Evolutionary conservation across 2,113 vertebrate species (phyloP), one percentile per base, ranked within the genome.

Genomic region (Pogonocichla stellata): DNA sequence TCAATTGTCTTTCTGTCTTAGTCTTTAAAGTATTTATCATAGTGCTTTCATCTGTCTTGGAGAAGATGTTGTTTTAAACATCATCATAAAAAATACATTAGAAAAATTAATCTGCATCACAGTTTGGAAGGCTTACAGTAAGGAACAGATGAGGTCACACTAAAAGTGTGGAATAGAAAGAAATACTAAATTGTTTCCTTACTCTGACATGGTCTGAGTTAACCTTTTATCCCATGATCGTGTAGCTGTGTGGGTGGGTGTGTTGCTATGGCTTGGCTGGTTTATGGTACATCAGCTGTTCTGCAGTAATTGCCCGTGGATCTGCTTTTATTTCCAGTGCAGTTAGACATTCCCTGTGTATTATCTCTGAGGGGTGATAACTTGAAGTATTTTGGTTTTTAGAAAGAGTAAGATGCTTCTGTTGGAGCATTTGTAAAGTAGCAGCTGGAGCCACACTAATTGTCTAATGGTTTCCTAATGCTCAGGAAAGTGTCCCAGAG

Each of bases 281-380:
- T 70, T 90, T 48, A 66, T 61, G 74, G 54, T 54, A 42, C 89
- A 79, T 92, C 70, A 92, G 65, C 70, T 93, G 47, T 57, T 92
- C 78, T 92, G 74, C 81, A 72, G 42, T 95, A 93, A 93, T 90
- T 90, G 85, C 81, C 9, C 1, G 8, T 90, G 81, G 61, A 74
- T 77, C 88, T 88, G 62, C 88, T 94, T 94, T 91, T 69, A 81
- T 89, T 96, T 92, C 80, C 80, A 78, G 33, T 42, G 29, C 57
- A 84, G 61, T 85, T 40, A 79, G 48, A 56, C 8, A 12, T 82
- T 73, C 58, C 23, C 50, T 57, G 23, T 54, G n/a, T 80, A 10
- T 89, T 72, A 54, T 88, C 81, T 90, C 86, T 66, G 58, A 88
- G 62, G 71, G 14, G 45, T 80, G 82, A 80, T 90, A 82, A 72